Percentiles rank a stretch among this genome's conserved stretches.
Evolutionary conservation across 2,888 invertebrate genomes (phyloP).

Genomic region (Dasysyrphus tricinctus): DNA sequence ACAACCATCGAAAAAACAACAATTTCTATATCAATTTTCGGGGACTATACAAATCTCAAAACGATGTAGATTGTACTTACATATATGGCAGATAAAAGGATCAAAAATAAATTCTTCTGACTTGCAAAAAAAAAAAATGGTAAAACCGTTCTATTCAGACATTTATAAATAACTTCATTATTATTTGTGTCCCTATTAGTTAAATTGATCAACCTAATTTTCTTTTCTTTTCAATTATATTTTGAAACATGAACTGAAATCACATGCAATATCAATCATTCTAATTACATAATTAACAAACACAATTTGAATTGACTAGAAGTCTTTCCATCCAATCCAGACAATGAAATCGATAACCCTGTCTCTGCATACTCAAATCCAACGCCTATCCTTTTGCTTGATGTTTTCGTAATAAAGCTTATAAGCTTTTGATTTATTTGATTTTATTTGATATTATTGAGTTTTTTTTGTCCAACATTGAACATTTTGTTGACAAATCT

Average conservation of each 20-base stretch:
- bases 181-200: not conserved
- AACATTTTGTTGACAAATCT: no score
- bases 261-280: conserved; percentile 33
- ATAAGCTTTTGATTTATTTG: not conserved
- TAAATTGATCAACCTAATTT: not conserved
- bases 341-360: conserved; percentile 12
- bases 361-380: not conserved
- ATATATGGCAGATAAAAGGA: no score
- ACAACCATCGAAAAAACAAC: no score
- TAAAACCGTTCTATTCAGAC: not conserved
- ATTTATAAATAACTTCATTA: not conserved
- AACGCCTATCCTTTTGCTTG: not conserved
- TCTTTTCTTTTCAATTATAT: conserved; percentile 4
- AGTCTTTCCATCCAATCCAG: no score
- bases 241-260: not conserved
- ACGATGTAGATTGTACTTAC: no score
- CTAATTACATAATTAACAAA: conserved; percentile 32
- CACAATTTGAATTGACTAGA: not conserved
- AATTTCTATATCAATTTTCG: no score
- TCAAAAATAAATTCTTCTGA: no score
- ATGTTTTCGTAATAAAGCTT: not conserved
- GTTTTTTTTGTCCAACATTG: not conserved
- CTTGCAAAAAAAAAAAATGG: no score
- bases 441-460: not conserved
- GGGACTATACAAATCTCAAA: no score